A percentile compares a stretch with the other conserved stretches of the same genome.
Conservation (phyloP, 2,797 vertebrate genomes). For the Gymnodraco acuticeps region DNA sequence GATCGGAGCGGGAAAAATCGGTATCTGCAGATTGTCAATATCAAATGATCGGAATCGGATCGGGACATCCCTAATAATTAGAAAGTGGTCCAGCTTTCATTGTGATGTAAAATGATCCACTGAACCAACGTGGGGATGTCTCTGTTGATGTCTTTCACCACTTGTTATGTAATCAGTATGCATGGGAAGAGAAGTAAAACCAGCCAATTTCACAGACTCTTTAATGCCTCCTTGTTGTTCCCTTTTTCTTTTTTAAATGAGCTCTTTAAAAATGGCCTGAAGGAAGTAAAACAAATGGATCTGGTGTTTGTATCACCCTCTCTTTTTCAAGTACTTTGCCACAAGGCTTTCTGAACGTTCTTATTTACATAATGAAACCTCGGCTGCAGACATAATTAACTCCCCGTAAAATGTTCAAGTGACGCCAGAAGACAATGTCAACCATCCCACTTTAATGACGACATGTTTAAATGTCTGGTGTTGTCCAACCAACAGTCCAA, state of each 20-base stretch:
- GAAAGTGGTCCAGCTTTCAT: no score
- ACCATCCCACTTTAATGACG: no score
- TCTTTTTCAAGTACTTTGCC: constrained; percentile 9
- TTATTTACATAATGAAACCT: neutral
- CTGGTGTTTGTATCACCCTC: constrained; percentile 1
- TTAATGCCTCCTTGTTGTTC: neutral
- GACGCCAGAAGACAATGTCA: no score
- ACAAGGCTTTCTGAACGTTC: neutral
- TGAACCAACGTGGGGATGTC: neutral
- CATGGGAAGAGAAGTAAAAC: constrained; percentile 3
- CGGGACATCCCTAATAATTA: no score
- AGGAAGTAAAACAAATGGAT: constrained; percentile 19
- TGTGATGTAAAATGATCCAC: neutral
- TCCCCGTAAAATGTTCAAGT: no score
- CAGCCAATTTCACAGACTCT: constrained; percentile 12
- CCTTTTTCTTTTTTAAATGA: constrained; percentile 3
- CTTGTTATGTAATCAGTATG: constrained; percentile 1
- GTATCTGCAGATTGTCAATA: no score
- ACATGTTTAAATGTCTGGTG: no score
- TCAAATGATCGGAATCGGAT: no score
- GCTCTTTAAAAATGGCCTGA: constrained; percentile 3
- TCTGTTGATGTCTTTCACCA: constrained; percentile 1
- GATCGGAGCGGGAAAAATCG: no score
- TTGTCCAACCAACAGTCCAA: no score
- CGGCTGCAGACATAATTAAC: neutral